Base-by-base conservation (phyloP, 2,113 vertebrate species). In the Phaethornis superciliosus region DNA sequence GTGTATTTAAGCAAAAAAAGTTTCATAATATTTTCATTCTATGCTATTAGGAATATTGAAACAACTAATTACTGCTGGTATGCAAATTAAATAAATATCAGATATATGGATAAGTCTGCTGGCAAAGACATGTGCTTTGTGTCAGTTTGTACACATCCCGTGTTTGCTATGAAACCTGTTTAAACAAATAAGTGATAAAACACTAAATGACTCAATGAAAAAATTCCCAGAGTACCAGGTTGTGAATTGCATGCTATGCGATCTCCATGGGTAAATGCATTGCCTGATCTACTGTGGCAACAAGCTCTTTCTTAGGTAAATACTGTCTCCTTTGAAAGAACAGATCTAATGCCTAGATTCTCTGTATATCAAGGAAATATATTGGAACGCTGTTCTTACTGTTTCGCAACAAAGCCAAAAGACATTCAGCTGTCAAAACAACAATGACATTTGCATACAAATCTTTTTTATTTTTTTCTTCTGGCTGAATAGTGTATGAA, bases 141-240 rank as follows among this genome's bases (percentile, higher is more conserved):
- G 84, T 96, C 70, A 84, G 44, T 75, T 90, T 93, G 78, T 92
- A 85, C 52, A 89, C 44, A 95, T 88, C 21, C 54, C 55, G 17
- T 96, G 71, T 90, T 97, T 97, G 62, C 88, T 71, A 52, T 52
- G 30, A 95, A 97, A 90, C 24, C 59, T 92, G 44, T 96, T 96
- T 95, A 97, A 97, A 96, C 85, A 97, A 97, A 92, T 69, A 96
- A 92, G 63, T 80, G 90, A 95, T 96, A 94, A 97, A 97, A 92
- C 62, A 91, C 88, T 89, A 83, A 96, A 85, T 44, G 7, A 96
- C 82, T 87, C 90, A 84, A 95, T 76, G 85, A 83, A 85, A 56
- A 94, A 51, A 87, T 93, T 79, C 76, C 72, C 35, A 77, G 93
- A 96, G 76, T 71, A 89, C 18, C 65, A 85, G 89, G 46, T 44